phyloP scores from a whole-genome alignment of 1,140 invertebrate genomes.

The Hydropsyche tenuis region DNA sequence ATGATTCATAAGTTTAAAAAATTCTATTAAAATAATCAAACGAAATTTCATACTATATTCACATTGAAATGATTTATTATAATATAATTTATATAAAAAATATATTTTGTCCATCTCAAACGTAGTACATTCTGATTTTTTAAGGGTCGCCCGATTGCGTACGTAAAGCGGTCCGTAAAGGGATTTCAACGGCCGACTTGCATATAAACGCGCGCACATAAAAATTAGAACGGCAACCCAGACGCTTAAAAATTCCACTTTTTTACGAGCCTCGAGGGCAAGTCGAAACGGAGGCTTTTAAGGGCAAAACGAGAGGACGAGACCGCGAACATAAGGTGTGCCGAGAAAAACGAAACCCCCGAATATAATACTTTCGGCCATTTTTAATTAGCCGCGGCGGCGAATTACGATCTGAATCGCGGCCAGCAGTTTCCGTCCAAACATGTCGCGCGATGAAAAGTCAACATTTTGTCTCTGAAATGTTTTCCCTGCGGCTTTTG shows the following conservation, averaged over 20 bases:
- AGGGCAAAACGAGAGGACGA: no score
- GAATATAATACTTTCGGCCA: no score
- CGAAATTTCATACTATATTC: no score
- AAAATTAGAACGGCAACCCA: neutral
- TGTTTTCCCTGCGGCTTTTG: no score
- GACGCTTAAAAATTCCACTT: conserved; percentile 1
- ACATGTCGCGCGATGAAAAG: conserved; percentile 17
- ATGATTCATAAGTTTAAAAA: no score
- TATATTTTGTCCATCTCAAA: neutral
- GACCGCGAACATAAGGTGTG: no score
- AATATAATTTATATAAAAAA: neutral
- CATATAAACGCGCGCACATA: neutral
- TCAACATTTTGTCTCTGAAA: neutral
- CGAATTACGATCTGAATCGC: neutral
- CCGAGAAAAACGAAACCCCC: no score
- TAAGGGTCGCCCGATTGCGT: neutral
- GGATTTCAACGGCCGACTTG: no score
- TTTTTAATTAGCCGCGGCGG: conserved; percentile 21
- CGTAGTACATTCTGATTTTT: neutral
- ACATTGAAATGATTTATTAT: neutral
- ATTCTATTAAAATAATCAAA: no score
- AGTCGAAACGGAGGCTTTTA: no score
- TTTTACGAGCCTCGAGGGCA: neutral
- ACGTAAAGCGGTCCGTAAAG: neutral
- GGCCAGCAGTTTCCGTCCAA: conserved; percentile 11